These are phyloP conservation scores for Tenthredo livida DNA, from an alignment of 2,888 invertebrate genomes.

Conservation along the genomic window DNA sequence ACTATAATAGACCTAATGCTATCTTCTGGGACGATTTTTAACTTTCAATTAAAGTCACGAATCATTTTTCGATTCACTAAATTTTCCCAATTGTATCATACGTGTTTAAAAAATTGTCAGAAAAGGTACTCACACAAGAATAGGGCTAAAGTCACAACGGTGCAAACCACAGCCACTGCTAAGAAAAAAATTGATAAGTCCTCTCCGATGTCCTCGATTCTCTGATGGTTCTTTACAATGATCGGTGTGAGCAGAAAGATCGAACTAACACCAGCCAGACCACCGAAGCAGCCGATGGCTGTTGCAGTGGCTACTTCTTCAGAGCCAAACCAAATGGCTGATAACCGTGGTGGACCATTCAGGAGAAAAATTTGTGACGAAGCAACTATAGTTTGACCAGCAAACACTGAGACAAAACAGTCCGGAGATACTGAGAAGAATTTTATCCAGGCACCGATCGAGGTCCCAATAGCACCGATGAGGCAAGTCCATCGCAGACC, in stretches of 20 bases:
- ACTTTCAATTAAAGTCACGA: no score
- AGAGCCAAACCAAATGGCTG: constrained; percentile 62
- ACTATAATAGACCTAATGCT: background rate
- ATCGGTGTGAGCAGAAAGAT: constrained; percentile 57
- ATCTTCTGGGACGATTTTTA: no score
- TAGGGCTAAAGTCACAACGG: constrained; percentile 52
- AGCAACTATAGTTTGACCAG: constrained; percentile 59
- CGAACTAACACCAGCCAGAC: constrained; percentile 57
- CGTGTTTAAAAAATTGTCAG: background rate
- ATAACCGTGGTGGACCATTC: constrained; percentile 60
- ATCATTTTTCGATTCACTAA: no score
- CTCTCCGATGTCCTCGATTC: constrained; percentile 56
- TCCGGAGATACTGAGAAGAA: constrained; percentile 56
- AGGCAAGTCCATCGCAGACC: constrained; percentile 70
- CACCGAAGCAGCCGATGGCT: constrained; percentile 57
- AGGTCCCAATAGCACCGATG: constrained; percentile 58
- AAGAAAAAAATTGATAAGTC: constrained; percentile 55
- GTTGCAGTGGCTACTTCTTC: constrained; percentile 60
- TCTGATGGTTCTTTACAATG: constrained; percentile 58
- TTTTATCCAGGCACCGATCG: constrained; percentile 61
- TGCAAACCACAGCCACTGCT: constrained; percentile 54
- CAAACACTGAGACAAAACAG: constrained; percentile 53
- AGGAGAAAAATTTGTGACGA: constrained; percentile 57
- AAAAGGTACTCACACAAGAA: constrained; percentile 57
- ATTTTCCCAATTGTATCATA: no score